phyloP scores from a whole-genome alignment of 2,797 vertebrate species.

The Monodelphis domestica region DNA sequence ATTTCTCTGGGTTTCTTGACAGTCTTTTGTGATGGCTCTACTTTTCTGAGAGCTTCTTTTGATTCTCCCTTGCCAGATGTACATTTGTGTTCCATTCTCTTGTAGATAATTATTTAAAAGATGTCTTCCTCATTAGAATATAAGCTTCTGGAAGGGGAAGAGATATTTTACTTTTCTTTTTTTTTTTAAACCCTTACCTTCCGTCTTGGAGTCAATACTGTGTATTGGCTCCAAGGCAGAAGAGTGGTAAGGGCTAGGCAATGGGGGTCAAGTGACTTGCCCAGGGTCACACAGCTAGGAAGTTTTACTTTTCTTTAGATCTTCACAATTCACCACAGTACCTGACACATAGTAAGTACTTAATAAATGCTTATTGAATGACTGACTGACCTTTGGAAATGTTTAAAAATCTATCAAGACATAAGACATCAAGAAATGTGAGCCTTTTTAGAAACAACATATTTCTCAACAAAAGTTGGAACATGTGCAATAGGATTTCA shows the following conservation, averaged over 20 bases:
- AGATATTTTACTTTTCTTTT: not conserved
- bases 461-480: not conserved
- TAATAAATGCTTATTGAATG: not conserved
- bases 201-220: too few species aligned
- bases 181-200: too few species aligned
- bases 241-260: too few species aligned
- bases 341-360: not conserved
- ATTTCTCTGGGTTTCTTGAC: not conserved
- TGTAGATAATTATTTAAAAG: not conserved
- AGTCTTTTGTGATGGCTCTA: accelerated
- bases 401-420: not conserved
- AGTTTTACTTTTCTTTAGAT: not conserved
- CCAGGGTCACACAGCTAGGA: too few species aligned
- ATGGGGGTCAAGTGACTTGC: too few species aligned
- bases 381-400: not conserved
- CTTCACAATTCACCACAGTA: not conserved
- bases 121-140: not conserved
- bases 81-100: not conserved
- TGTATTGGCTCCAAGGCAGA: too few species aligned
- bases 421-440: not conserved
- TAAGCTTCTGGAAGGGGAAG: not conserved
- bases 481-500: not conserved
- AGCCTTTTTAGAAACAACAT: not conserved
- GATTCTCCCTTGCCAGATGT: not conserved
- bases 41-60: accelerated